Conservation (phyloP, 2,888 invertebrate species). For the Esperia sulphurella region DNA sequence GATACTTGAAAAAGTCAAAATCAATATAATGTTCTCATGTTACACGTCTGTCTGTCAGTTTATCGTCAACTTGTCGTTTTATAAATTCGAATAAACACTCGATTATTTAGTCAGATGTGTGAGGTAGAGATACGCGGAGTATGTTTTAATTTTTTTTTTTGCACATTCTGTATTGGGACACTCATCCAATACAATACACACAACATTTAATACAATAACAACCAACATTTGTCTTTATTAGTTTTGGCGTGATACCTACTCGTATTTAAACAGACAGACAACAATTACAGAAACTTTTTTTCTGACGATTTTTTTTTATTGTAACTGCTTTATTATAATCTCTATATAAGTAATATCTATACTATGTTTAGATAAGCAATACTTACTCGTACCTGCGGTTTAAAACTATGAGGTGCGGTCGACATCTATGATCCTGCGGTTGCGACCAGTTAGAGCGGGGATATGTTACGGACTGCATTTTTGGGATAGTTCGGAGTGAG, state of each 20-base stretch:
- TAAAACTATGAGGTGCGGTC: conserved; percentile 31
- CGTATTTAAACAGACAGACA: too few species aligned
- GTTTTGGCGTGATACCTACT: too few species aligned
- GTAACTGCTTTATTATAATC: background rate
- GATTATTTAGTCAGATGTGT: background rate
- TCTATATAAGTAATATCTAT: background rate
- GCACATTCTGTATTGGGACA: too few species aligned
- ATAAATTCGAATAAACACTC: background rate
- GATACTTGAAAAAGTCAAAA: too few species aligned
- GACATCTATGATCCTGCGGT: conserved; percentile 49
- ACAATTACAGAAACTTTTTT: too few species aligned
- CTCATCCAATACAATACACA: too few species aligned
- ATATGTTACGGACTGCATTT: conserved; percentile 54
- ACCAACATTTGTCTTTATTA: too few species aligned
- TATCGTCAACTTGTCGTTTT: conserved; percentile 25
- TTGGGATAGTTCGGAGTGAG: conserved; percentile 52
- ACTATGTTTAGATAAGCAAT: conserved; percentile 8
- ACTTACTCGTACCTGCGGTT: conserved; percentile 23
- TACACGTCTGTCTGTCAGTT: conserved; percentile 28
- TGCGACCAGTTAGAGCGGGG: conserved; percentile 48
- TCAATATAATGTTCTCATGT: conserved; percentile 27
- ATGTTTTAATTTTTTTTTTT: too few species aligned
- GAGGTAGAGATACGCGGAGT: background rate
- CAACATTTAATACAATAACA: too few species aligned
- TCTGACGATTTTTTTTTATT: too few species aligned